Base-by-base conservation (phyloP, 2,888 invertebrate genomes). In the Leptothorax acervorum region DNA sequence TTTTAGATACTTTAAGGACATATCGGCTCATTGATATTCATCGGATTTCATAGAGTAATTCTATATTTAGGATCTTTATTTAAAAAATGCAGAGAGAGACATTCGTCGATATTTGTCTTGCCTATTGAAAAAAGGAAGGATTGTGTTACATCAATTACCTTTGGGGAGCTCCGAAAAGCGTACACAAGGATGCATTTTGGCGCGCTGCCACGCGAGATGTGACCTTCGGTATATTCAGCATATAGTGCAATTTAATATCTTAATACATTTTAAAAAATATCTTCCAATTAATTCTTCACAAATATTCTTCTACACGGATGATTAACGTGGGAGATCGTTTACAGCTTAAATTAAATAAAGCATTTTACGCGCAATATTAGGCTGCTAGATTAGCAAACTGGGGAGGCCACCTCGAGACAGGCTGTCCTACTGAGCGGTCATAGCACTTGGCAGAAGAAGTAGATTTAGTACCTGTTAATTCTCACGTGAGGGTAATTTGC, bases 401-500 rank as follows among this genome's bases (percentile, higher is more conserved):
- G 55, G 31, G 78, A 65, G 82, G 78, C 85, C 70, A 82, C 62
- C 70, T 75, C 81, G 85, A 90, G 88, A 88, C 86, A 81, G 76
- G 83, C 84, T 83, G 88, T 88, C 86, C 87, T 81, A 84, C 84
- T 88, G 83, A 83, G 84, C 66, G 78, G 82, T 73, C 81, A 62
- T 73, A 74, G 86, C 82, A 87, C 86, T 90, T 90, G 90, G 90
- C 89, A 87, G 79, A 70, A 63, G 82, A 48, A 63, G 76, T 63
- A 86, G 85, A 84, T 89, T 88, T 86, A 89, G 82, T 89, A 88
- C 90, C 86, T 90, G 89, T 90, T 89, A 89, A 89, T 88, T 86
- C 84, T 90, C 86, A 84, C 63, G 83, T 85, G 90, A 88, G 73
- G 23, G 81, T 73, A 68, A 87, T 86, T 62, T 82, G 68, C 60